phyloP scores from a whole-genome alignment of 1,140 invertebrate species.

The Camponotus floridanus region DNA sequence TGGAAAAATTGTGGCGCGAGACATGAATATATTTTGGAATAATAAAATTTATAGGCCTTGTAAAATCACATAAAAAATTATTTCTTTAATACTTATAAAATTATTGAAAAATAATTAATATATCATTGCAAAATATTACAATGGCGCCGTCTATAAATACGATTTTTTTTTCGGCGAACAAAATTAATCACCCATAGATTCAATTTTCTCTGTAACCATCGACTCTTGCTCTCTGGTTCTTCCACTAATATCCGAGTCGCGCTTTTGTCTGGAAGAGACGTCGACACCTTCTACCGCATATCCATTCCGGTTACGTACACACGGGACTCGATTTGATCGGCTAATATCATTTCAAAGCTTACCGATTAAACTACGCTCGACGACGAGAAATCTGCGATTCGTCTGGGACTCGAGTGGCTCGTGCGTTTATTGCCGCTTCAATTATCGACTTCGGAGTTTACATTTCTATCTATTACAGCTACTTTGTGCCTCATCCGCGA shows the following conservation, averaged over 20 bases:
- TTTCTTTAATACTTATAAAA: not conserved
- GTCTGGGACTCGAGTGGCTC: conserved; percentile 37
- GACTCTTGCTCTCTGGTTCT: conserved; percentile 27
- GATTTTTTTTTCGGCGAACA: not conserved
- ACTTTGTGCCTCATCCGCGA: conserved; percentile 37
- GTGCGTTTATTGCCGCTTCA: conserved; percentile 48
- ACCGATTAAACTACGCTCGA: conserved; percentile 56
- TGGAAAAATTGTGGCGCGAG: not conserved
- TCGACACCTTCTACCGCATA: conserved; percentile 58
- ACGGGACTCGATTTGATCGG: conserved; percentile 62
- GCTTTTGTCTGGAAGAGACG: conserved; percentile 59
- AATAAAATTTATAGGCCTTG: not conserved
- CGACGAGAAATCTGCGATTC: conserved; percentile 44
- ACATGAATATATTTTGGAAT: not conserved
- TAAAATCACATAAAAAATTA: not conserved
- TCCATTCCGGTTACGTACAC: conserved; percentile 64
- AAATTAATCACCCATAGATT: conserved; percentile 42
- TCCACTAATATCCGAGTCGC: conserved; percentile 47
- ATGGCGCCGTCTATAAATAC: not conserved
- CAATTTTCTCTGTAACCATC: not conserved
- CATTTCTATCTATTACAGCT: conserved; percentile 53
- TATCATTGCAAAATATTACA: not conserved
- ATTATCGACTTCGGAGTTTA: conserved; percentile 52
- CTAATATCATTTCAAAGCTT: conserved; percentile 69
- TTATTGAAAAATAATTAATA: not conserved